These are phyloP conservation scores for Diorhabda carinulata DNA, from an alignment of 1,140 invertebrate genomes.

Conservation along the genomic window DNA sequence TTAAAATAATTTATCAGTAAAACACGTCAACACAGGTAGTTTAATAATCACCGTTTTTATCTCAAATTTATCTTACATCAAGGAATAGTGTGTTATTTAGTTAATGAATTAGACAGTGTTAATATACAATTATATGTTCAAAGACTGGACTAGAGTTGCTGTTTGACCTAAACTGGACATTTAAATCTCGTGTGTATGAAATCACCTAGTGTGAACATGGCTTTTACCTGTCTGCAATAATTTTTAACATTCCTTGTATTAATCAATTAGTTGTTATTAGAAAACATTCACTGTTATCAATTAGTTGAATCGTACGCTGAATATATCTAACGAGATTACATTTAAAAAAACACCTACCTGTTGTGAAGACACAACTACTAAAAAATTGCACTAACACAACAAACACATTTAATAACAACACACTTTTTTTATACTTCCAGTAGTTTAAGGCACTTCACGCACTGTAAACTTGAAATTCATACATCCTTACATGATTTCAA, in stretches of 20 bases:
- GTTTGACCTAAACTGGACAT: slow-evolving; percentile 27
- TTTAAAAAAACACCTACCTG: slow-evolving; percentile 23
- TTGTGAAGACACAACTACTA: slow-evolving; percentile 28
- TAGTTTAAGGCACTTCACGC: slow-evolving; percentile 16
- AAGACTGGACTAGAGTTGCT: background rate
- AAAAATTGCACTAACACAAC: slow-evolving; percentile 26
- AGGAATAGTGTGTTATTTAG: too few relatives aligned
- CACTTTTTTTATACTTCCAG: slow-evolving; percentile 15
- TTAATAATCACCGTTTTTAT: too few relatives aligned
- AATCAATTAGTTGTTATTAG: too few relatives aligned
- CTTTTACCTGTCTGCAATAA: slow-evolving; percentile 30
- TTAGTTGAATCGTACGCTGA: too few relatives aligned
- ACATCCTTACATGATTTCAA: background rate
- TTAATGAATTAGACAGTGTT: too few relatives aligned
- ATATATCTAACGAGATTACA: slow-evolving; percentile 11
- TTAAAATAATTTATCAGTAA: too few relatives aligned
- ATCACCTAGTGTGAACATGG: slow-evolving; percentile 27
- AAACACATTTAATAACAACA: slow-evolving; percentile 28
- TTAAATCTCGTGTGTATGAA: slow-evolving; percentile 30
- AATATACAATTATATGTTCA: background rate
- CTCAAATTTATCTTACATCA: too few relatives aligned
- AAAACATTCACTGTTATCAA: too few relatives aligned
- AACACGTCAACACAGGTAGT: too few relatives aligned
- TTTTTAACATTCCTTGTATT: slow-evolving; percentile 11
- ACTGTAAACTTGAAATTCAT: slow-evolving; percentile 12